Evolutionary conservation across 2,888 invertebrate genomes (phyloP).

Genomic region (Octonoba sinensis): DNA sequence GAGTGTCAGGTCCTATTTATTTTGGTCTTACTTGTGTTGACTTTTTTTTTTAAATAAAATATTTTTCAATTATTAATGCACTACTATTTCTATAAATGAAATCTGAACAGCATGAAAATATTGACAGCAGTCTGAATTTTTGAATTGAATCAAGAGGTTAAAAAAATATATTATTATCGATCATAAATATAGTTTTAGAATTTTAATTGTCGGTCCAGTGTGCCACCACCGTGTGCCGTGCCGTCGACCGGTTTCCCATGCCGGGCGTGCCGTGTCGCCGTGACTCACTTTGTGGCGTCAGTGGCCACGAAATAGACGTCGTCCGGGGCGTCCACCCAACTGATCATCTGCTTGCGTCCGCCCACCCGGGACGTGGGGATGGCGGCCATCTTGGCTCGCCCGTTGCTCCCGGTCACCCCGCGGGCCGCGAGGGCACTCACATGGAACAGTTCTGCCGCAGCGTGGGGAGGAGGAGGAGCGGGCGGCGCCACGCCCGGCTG

Average conservation of each 20-base stretch:
- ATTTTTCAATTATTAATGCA: too few species aligned
- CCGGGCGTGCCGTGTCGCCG: conserved; percentile 16
- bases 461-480: neutral
- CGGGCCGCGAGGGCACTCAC: conserved; percentile 60
- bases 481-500: neutral
- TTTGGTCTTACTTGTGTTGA: too few species aligned
- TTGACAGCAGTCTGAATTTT: neutral
- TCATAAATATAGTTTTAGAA: too few species aligned
- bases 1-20: too few species aligned
- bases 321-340: conserved; percentile 98
- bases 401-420: conserved; percentile 70
- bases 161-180: too few species aligned
- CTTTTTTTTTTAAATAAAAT: too few species aligned
- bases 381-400: conserved; percentile 84
- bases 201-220: conserved; percentile 3
- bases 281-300: conserved; percentile 86
- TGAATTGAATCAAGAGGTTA: conserved; percentile 33
- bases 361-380: conserved; percentile 84
- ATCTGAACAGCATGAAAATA: too few species aligned
- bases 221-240: neutral
- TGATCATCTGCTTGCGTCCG: conserved; percentile 86
- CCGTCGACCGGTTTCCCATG: too few species aligned
- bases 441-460: conserved; percentile 41
- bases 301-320: conserved; percentile 96
- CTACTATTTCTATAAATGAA: too few species aligned